Evolutionary conservation across 2,888 invertebrate species (phyloP), one percentile per base, ranked within the genome.

Genomic region (Perithous albicinctus): DNA sequence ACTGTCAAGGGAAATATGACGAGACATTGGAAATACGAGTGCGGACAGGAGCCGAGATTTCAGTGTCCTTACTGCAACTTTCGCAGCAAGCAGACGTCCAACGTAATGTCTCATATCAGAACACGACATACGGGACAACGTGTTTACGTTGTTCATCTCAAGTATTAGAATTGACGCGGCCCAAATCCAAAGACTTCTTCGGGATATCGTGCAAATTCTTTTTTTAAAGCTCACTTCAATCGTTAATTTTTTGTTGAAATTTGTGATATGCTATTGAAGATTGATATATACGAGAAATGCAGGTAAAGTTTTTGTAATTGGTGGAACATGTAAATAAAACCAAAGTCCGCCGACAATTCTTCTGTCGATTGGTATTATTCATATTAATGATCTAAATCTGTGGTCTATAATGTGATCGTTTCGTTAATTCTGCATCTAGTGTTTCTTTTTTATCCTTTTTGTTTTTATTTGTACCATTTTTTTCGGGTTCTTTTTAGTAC

Each of bases 21-120:
- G 74, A 88, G 91, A 61, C 93, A 93, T 64, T 82, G 89, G 2
- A 91, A 88, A 79, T 91, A 89, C 84, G 93, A 93, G 80, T 93
- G 93, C 63, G 92, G 92, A 3, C 88, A 91, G 64, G 85, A 88
- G 29, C 91, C 91, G 1, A 86, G 88, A 54, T 92, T 92, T 79
- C 87, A 88, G 81, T 93, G 93, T 77, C 92, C 93, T 2, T 91
- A 92, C 74, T 93, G 93, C 82, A 87, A 89, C 26, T 88, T 91
- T 35, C 86, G 89, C 41, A 90, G 90, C 78, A 92, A 92, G 72
- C 91, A 90, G 75, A 89, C 90, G n/a, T 91, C 90, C 20, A 92
- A 91, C 73, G 88, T 92, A 7, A 88, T 88, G 86, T 88, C 91
- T 1, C 92, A 92, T 83, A 89, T 92, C 18, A 87, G 89, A 66